phyloP scores from a whole-genome alignment of 1,140 invertebrate species.

The Zaprionus vittiger region DNA sequence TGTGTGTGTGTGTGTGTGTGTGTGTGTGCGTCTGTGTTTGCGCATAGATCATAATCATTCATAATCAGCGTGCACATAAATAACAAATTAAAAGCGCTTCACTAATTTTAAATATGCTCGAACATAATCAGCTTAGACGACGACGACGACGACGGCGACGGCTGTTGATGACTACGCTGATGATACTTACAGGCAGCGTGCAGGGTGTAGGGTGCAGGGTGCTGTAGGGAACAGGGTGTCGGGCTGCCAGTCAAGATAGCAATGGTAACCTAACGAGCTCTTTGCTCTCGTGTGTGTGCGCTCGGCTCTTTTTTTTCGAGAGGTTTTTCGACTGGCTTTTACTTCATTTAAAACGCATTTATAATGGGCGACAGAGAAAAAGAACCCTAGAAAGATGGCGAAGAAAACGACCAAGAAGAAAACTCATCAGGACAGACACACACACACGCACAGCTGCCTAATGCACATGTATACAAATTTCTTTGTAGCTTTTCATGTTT shows the following conservation, averaged over 20 bases:
- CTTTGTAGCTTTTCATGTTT: constrained; percentile 82
- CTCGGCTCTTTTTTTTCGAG: constrained; percentile 29
- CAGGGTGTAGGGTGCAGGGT: constrained; percentile 13
- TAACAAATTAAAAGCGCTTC: constrained; percentile 83
- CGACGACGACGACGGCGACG: constrained; percentile 30
- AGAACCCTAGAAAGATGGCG: constrained; percentile 34
- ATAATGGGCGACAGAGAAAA: constrained; percentile 66
- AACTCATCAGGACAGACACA: constrained; percentile 71
- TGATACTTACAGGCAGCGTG: constrained; percentile 11
- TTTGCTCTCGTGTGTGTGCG: constrained; percentile 46
- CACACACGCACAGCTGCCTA: constrained; percentile 27
- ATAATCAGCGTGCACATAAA: constrained; percentile 83
- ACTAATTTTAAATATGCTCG: constrained; percentile 83
- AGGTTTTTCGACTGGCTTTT: constrained; percentile 75
- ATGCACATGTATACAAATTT: constrained; percentile 80
- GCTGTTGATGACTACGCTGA: constrained; percentile 22
- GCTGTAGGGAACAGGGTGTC: constrained; percentile 18
- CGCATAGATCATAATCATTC: constrained; percentile 83
- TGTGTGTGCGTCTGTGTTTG: constrained; percentile 58
- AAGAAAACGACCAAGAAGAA: constrained; percentile 49
- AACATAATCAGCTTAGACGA: constrained; percentile 80
- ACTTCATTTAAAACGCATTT: constrained; percentile 83
- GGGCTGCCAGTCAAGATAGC: constrained; percentile 74
- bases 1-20: constrained; percentile 20
- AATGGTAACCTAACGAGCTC: constrained; percentile 78